Evolutionary conservation across 2,113 vertebrate genomes (phyloP).

Genomic region (Myiagra hebetior): DNA sequence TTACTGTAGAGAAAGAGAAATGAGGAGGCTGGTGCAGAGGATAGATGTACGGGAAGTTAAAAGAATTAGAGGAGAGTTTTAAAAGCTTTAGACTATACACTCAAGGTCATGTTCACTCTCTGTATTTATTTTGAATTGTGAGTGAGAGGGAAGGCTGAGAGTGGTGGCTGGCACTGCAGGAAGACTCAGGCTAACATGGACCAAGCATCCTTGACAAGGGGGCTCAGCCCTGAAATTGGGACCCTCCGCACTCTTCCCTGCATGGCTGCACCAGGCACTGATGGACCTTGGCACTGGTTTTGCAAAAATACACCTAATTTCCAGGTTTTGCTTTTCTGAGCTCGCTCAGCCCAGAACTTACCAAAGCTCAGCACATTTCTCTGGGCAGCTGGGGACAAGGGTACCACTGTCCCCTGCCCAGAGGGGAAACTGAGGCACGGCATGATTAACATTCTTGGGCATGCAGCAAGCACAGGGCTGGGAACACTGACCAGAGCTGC

Average conservation of each 20-base stretch:
- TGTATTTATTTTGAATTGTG: slow-evolving; percentile 33
- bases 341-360: neutral
- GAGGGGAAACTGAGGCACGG: neutral
- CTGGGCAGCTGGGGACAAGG: neutral
- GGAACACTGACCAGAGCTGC: neutral
- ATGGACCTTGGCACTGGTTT: neutral
- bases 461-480: neutral
- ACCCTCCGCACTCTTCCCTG: rapidly evolving
- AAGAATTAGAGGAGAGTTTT: slow-evolving; percentile 50
- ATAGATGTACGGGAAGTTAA: slow-evolving; percentile 45
- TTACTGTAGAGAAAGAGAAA: slow-evolving; percentile 53
- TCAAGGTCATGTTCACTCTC: slow-evolving; percentile 10
- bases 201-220: rapidly evolving
- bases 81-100: slow-evolving; percentile 28
- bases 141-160: neutral
- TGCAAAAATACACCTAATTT: neutral
- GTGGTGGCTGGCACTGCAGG: neutral
- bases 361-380: rapidly evolving
- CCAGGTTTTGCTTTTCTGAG: neutral
- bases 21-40: slow-evolving; percentile 50
- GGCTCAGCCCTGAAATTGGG: rapidly evolving
- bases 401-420: rapidly evolving
- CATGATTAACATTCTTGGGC: rapidly evolving
- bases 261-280: rapidly evolving
- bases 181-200: neutral